Evolutionary conservation across 1,140 invertebrate genomes (phyloP).

Genomic region (Brachionus angularis): DNA sequence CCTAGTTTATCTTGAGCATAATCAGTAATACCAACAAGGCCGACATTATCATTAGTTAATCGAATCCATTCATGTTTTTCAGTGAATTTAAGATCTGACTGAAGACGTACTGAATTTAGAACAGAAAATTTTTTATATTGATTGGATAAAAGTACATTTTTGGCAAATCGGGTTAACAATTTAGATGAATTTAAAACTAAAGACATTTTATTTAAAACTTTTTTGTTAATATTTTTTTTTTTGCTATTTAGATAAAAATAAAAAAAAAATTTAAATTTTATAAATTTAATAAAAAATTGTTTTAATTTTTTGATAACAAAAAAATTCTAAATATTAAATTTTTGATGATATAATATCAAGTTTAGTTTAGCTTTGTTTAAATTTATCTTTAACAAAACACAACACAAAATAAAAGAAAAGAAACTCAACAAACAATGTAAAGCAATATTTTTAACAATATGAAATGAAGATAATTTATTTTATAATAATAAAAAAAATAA

Average conservation of each 20-base stretch:
- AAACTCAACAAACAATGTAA: no score
- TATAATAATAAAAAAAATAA: no score
- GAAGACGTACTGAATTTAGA: not conserved
- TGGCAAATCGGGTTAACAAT: not conserved
- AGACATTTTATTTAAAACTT: not conserved
- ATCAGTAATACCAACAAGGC: constrained; percentile 36
- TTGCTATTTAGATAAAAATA: not conserved
- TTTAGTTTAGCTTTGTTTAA: no score
- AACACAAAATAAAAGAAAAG: no score
- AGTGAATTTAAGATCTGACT: constrained; percentile 28
- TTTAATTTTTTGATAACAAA: no score
- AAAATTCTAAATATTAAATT: no score
- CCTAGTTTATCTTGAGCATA: constrained; percentile 43
- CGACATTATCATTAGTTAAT: not conserved
- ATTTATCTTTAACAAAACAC: no score
- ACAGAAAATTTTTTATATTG: constrained; percentile 21
- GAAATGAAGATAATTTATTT: no score
- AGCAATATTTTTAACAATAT: no score
- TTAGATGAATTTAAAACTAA: not conserved
- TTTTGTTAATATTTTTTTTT: not conserved
- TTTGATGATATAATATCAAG: no score
- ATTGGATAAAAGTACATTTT: not conserved
- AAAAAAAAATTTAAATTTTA: not conserved
- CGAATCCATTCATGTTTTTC: constrained; percentile 43
- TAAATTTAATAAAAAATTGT: no score